A percentile compares a stretch with the other conserved stretches of the same genome.
Evolutionary conservation across 2,888 invertebrate species (phyloP).

Genomic region (Heliconius sara): DNA sequence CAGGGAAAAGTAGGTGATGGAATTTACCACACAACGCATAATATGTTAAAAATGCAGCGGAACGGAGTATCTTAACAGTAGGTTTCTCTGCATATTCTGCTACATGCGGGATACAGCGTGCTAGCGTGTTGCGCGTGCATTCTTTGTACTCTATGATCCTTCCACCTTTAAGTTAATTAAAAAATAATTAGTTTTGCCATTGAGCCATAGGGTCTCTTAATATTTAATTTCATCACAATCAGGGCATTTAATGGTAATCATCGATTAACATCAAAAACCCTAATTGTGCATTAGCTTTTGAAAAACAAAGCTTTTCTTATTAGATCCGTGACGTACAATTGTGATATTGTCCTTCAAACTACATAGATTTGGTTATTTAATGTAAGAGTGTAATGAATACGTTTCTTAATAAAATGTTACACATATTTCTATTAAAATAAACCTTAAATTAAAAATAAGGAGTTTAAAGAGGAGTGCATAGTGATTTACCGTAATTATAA

Average conservation of each 20-base stretch:
- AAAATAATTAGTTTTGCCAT: background rate
- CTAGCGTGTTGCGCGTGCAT: too few relatives aligned
- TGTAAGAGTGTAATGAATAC: conserved; percentile 52
- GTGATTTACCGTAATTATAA: background rate
- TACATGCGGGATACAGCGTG: too few relatives aligned
- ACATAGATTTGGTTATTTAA: conserved; percentile 54
- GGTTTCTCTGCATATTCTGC: too few relatives aligned
- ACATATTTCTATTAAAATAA: background rate
- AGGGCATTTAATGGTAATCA: background rate
- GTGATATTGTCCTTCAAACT: conserved; percentile 60
- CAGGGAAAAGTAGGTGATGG: too few relatives aligned
- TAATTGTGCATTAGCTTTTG: conserved; percentile 38
- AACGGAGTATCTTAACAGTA: too few relatives aligned
- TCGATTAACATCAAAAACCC: conserved; percentile 26
- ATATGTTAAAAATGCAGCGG: too few relatives aligned
- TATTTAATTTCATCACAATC: background rate
- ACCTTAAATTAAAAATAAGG: background rate
- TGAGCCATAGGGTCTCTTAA: background rate
- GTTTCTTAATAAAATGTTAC: background rate
- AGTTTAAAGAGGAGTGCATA: background rate
- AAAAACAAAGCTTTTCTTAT: conserved; percentile 29
- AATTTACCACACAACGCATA: too few relatives aligned
- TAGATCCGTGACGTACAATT: conserved; percentile 53
- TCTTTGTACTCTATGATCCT: too few relatives aligned
- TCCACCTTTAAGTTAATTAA: too few relatives aligned